These are phyloP conservation scores for Ailuropoda melanoleuca DNA, from an alignment of 2,113 vertebrate species.

Conservation along the genomic window DNA sequence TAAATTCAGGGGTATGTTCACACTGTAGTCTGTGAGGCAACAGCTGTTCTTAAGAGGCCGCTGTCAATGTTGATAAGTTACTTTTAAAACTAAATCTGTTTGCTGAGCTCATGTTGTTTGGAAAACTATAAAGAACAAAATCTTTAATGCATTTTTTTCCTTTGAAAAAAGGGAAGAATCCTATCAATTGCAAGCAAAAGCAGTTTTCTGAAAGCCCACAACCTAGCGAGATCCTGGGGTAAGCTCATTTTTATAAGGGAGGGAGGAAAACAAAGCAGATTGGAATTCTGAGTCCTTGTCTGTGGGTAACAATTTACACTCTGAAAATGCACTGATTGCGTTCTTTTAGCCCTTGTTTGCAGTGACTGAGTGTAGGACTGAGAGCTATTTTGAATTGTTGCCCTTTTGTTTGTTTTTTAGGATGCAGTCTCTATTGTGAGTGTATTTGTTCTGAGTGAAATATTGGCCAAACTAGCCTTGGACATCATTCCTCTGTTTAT, in stretches of 20 bases:
- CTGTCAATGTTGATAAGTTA: conserved; percentile 77
- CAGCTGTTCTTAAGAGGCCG: conserved; percentile 75
- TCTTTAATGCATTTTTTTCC: conserved; percentile 70
- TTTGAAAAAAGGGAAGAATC: conserved; percentile 47
- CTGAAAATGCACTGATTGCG: conserved; percentile 58
- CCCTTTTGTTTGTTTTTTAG: conserved; percentile 41
- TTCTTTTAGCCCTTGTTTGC: conserved; percentile 37
- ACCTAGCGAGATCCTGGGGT: conserved; percentile 58
- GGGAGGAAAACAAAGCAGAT: conserved; percentile 54
- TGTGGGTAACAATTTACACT: conserved; percentile 55
- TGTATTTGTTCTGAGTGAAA: conserved; percentile 18
- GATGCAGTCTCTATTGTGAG: background rate
- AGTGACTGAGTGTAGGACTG: background rate
- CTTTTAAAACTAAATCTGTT: conserved; percentile 78
- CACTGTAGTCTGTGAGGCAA: conserved; percentile 68
- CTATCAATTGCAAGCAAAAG: conserved; percentile 71
- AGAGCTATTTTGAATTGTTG: conserved; percentile 45
- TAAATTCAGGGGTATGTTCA: conserved; percentile 72
- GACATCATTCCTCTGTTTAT: background rate
- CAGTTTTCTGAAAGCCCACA: conserved; percentile 70
- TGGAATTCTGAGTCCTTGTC: conserved; percentile 53
- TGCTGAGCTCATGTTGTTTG: conserved; percentile 81
- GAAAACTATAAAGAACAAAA: conserved; percentile 71
- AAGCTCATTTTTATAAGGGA: conserved; percentile 59
- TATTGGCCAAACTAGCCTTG: conserved; percentile 23